Conservation (phyloP, 2,888 invertebrate genomes). For the Napeogenes inachia region DNA sequence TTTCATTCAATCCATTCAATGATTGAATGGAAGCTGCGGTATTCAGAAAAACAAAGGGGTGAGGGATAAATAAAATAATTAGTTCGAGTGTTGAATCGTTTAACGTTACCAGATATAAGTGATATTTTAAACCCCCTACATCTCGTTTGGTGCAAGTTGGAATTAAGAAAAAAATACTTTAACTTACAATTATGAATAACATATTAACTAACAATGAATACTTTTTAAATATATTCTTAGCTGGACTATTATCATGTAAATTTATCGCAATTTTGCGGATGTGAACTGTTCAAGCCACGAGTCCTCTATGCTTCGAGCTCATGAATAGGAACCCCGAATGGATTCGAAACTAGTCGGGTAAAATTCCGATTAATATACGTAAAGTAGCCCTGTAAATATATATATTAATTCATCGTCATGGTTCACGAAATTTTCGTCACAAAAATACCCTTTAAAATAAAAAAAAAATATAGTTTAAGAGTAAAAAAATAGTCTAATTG, state of each 20-base stretch:
- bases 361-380: not conserved
- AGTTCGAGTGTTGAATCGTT: constrained; percentile 66
- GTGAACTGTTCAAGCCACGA: not conserved
- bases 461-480: too few relatives aligned
- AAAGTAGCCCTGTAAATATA: not conserved
- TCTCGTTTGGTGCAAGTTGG: constrained; percentile 24
- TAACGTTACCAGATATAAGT: constrained; percentile 53
- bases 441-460: too few relatives aligned
- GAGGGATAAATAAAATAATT: constrained; percentile 62
- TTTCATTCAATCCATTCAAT: constrained; percentile 35
- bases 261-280: too few relatives aligned
- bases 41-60: constrained; percentile 41
- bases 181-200: too few relatives aligned
- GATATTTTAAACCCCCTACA: constrained; percentile 43
- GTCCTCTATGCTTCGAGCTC: too few relatives aligned
- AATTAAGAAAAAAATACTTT: not conserved
- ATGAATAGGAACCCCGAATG: too few relatives aligned
- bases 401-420: not conserved
- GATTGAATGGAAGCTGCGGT: constrained; percentile 33
- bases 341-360: too few relatives aligned
- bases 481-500: too few relatives aligned
- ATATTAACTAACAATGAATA: too few relatives aligned
- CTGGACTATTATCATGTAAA: too few relatives aligned
- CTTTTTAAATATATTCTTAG: too few relatives aligned
- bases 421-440: too few relatives aligned